Evolutionary conservation across 2,888 invertebrate species (phyloP).

Genomic region (Caenorhabditis becei): DNA sequence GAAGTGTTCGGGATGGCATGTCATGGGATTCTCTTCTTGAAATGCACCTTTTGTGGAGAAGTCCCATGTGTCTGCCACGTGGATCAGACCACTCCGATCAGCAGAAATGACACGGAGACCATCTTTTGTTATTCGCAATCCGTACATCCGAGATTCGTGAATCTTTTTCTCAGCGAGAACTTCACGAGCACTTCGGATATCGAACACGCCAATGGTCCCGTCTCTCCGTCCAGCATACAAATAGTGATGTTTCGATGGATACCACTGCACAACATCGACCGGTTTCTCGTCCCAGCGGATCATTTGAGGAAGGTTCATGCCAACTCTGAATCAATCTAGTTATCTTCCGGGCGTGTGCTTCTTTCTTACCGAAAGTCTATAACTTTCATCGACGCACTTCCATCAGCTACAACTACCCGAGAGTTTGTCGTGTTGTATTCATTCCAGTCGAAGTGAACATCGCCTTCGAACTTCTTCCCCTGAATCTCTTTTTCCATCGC

Average conservation of each 20-base stretch:
- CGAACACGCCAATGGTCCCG: conserved; percentile 37
- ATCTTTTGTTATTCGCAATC: conserved; percentile 21
- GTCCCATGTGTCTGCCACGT: conserved; percentile 42
- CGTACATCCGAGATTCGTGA: neutral
- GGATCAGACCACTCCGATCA: conserved; percentile 7
- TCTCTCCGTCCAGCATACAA: conserved; percentile 28
- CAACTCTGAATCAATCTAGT: conserved; percentile 16
- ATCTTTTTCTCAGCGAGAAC: conserved; percentile 8
- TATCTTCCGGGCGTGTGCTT: neutral
- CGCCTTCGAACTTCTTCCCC: conserved; percentile 16
- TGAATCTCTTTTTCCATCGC: conserved; percentile 24
- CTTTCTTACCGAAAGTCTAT: conserved; percentile 50
- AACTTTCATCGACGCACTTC: conserved; percentile 28
- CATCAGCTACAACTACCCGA: conserved; percentile 55
- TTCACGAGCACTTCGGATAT: conserved; percentile 22
- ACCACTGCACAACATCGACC: conserved; percentile 39
- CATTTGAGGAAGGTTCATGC: conserved; percentile 18
- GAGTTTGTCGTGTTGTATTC: conserved; percentile 48
- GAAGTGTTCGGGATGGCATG: neutral
- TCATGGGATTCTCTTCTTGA: neutral
- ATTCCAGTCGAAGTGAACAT: conserved; percentile 59
- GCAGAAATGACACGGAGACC: conserved; percentile 22
- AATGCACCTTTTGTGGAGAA: conserved; percentile 4
- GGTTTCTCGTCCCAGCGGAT: conserved; percentile 29
- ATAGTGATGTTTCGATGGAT: conserved; percentile 39